phyloP scores from a whole-genome alignment of 1,140 invertebrate genomes.

The Drosophila ironensis region DNA sequence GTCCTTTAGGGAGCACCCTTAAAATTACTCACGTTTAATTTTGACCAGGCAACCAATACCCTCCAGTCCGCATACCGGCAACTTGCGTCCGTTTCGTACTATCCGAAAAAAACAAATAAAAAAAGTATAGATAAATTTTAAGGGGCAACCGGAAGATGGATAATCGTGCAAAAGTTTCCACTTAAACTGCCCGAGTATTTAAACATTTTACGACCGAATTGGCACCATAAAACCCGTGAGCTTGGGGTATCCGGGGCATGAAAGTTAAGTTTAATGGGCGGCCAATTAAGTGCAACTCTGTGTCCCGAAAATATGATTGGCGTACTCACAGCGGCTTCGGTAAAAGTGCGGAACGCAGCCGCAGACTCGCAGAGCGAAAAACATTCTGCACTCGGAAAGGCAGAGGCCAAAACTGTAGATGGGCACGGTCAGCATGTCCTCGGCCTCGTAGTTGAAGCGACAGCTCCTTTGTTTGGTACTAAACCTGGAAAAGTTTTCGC shows the following conservation, averaged over 20 bases:
- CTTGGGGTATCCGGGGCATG: conserved; percentile 51
- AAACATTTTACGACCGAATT: conserved; percentile 66
- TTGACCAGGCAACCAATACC: conserved; percentile 85
- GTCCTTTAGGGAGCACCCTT: conserved; percentile 3
- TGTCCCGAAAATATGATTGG: conserved; percentile 55
- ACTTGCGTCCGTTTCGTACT: conserved; percentile 82
- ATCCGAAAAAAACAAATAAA: conserved; percentile 7
- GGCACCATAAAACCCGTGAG: conserved; percentile 39
- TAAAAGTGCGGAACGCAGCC: conserved; percentile 86
- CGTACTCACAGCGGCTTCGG: conserved; percentile 69
- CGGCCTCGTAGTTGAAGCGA: conserved; percentile 85
- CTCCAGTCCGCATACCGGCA: conserved; percentile 83
- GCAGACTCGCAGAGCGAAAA: conserved; percentile 84
- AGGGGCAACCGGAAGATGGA: not conserved
- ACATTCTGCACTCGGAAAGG: conserved; percentile 86
- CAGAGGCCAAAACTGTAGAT: conserved; percentile 87
- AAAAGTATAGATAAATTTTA: not conserved
- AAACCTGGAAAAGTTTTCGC: conserved; percentile 82
- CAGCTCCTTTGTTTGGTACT: conserved; percentile 85
- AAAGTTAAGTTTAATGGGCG: conserved; percentile 69
- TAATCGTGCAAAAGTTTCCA: conserved; percentile 46
- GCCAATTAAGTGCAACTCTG: conserved; percentile 76
- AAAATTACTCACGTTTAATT: conserved; percentile 84
- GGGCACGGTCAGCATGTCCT: conserved; percentile 84
- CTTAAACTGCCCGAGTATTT: conserved; percentile 59